These are phyloP conservation scores for Crossaster papposus DNA, from an alignment of 53 echinoderm and acorn worm species.

Conservation along the genomic window DNA sequence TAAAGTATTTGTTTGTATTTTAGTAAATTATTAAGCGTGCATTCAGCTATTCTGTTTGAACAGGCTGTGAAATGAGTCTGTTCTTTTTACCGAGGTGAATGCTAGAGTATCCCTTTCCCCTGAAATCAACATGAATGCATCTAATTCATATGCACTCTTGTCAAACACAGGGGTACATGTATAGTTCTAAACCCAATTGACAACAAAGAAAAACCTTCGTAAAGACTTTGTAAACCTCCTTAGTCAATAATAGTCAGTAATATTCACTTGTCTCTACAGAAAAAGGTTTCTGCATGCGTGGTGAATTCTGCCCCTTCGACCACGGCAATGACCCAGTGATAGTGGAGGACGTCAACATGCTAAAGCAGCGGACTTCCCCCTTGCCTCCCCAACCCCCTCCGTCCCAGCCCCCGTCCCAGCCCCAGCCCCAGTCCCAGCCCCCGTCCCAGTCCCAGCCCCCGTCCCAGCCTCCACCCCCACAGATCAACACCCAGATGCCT, in stretches of 20 bases:
- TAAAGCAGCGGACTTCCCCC: constrained; percentile 13
- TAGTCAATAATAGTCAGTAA: not conserved
- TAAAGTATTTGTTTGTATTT: not conserved
- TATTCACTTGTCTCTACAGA: constrained; percentile 51
- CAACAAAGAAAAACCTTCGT: no score
- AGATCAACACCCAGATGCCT: constrained; percentile 24
- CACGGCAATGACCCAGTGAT: constrained; percentile 95
- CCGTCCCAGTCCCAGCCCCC: constrained; percentile 52
- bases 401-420: constrained; percentile 54
- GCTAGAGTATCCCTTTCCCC: constrained; percentile 30
- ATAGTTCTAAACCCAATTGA: not conserved
- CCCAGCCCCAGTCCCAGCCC: constrained; percentile 51
- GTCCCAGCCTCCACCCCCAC: constrained; percentile 70
- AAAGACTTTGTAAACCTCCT: no score
- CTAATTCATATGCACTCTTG: constrained; percentile 15
- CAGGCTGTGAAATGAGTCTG: not conserved
- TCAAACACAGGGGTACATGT: constrained; percentile 58
- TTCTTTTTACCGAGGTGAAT: constrained; percentile 18
- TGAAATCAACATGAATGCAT: constrained; percentile 61
- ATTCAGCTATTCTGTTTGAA: not conserved
- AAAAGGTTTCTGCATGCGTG: constrained; percentile 96
- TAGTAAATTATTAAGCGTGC: not conserved
- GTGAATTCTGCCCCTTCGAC: constrained; percentile 93
- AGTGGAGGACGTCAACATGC: constrained; percentile 78
- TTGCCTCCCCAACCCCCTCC: constrained; percentile 60